A percentile compares a stretch with the other conserved stretches of the same genome.
These are phyloP conservation scores for Epiblema foenella DNA, from an alignment of 2,888 invertebrate genomes.

Conservation along the genomic window DNA sequence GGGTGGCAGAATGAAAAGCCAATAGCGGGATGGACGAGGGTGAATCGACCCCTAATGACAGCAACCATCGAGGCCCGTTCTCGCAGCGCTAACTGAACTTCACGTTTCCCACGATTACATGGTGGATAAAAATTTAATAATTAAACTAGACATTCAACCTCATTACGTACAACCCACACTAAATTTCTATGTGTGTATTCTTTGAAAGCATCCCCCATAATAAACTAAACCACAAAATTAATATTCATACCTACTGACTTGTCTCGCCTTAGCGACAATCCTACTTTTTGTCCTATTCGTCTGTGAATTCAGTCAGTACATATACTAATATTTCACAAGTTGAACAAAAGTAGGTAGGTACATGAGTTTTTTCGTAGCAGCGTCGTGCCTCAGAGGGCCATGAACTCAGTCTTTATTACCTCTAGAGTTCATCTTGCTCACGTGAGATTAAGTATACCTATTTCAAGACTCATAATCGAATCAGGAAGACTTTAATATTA, in stretches of 20 bases:
- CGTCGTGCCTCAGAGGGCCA: slow-evolving; percentile 70
- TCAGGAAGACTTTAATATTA: slow-evolving; percentile 30
- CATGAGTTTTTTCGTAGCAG: slow-evolving; percentile 54
- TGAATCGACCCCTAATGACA: slow-evolving; percentile 79
- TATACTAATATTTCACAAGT: slow-evolving; percentile 44
- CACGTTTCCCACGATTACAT: slow-evolving; percentile 24
- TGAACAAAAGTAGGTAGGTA: slow-evolving; percentile 50
- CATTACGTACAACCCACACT: too few relatives aligned
- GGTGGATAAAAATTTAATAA: neutral
- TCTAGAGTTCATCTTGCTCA: slow-evolving; percentile 72
- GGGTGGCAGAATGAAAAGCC: slow-evolving; percentile 76
- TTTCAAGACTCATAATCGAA: slow-evolving; percentile 32
- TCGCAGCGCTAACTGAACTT: too few relatives aligned
- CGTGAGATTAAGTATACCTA: slow-evolving; percentile 54
- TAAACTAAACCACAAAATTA: slow-evolving; percentile 16
- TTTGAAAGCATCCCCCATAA: neutral
- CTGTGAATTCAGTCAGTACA: too few relatives aligned
- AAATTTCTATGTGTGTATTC: slow-evolving; percentile 3
- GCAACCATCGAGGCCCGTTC: slow-evolving; percentile 63
- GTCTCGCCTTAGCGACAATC: slow-evolving; percentile 15
- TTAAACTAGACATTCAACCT: too few relatives aligned
- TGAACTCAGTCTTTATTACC: slow-evolving; percentile 76
- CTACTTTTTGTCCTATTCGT: slow-evolving; percentile 36
- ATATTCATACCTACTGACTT: slow-evolving; percentile 31
- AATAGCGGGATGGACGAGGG: slow-evolving; percentile 71